phyloP scores from a whole-genome alignment of 2,113 vertebrate genomes.

The Notothenia coriiceps region DNA sequence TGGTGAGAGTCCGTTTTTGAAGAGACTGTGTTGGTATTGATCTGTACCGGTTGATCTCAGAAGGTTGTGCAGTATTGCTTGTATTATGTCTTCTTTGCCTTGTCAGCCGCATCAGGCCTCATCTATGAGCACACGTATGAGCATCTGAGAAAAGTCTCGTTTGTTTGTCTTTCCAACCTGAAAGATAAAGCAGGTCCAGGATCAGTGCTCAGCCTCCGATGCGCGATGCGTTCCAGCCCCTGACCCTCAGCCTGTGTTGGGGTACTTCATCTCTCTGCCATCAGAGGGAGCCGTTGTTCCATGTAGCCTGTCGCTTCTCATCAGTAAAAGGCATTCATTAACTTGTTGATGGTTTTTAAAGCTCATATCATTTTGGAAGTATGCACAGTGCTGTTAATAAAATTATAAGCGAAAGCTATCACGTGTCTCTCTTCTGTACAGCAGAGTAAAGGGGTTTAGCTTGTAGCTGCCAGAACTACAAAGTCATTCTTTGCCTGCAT shows the following conservation, averaged over 20 bases:
- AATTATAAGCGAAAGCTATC: slow-evolving; percentile 63
- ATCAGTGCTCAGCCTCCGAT: slow-evolving; percentile 26
- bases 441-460: not conserved
- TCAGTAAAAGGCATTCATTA: slow-evolving; percentile 69
- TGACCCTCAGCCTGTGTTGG: slow-evolving; percentile 4
- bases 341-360: slow-evolving; percentile 74
- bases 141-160: slow-evolving; percentile 33
- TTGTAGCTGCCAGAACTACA: not conserved
- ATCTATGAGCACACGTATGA: not conserved
- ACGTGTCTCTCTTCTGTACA: not conserved
- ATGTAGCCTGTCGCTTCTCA: slow-evolving; percentile 60
- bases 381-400: slow-evolving; percentile 84
- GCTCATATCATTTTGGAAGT: slow-evolving; percentile 81
- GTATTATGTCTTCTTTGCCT: slow-evolving; percentile 56
- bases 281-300: slow-evolving; percentile 75
- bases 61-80: slow-evolving; percentile 61
- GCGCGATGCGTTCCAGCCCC: slow-evolving; percentile 13
- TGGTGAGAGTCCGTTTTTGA: slow-evolving; percentile 59
- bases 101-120: slow-evolving; percentile 26
- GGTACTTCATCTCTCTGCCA: slow-evolving; percentile 62
- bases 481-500: no score
- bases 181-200: slow-evolving; percentile 15
- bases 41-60: slow-evolving; percentile 42
- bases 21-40: slow-evolving; percentile 48
- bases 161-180: slow-evolving; percentile 8